Percentiles rank a stretch among this genome's conserved stretches.
phyloP scores from a whole-genome alignment of 2,888 invertebrate species.

The Drosophila borborema region DNA sequence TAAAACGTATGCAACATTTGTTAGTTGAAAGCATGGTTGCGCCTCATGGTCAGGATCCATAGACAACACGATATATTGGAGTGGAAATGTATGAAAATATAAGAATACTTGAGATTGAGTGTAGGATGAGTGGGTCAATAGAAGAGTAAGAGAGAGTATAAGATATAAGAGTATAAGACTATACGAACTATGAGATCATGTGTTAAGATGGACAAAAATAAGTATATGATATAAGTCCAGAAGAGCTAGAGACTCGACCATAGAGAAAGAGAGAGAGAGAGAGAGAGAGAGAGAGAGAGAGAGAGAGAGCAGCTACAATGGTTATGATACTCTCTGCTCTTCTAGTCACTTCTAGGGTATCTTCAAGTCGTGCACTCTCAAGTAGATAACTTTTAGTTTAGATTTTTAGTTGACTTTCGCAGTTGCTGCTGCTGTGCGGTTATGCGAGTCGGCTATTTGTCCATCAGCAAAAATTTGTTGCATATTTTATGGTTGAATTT shows the following conservation, averaged over 20 bases:
- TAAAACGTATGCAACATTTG: background rate
- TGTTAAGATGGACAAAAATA: no score
- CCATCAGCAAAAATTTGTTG: conserved; percentile 60
- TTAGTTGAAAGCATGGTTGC: background rate
- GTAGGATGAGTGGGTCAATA: background rate
- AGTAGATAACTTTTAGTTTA: background rate
- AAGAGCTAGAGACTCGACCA: no score
- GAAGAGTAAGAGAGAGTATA: background rate
- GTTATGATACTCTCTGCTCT: background rate
- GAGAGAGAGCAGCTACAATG: background rate
- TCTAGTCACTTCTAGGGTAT: background rate
- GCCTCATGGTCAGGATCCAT: background rate
- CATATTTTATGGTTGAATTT: conserved; percentile 57
- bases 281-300: no score
- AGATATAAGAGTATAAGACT: background rate
- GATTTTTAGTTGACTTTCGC: background rate
- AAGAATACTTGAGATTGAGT: background rate
- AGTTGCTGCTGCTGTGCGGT: conserved; percentile 15
- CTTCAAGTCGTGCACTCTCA: background rate
- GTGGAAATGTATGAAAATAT: background rate
- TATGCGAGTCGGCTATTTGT: conserved; percentile 30
- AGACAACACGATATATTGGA: background rate
- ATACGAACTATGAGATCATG: no score
- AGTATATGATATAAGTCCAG: no score
- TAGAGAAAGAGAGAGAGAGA: no score